These are phyloP conservation scores for Drosophila mimica DNA, from an alignment of 2,888 invertebrate species.

Conservation along the genomic window DNA sequence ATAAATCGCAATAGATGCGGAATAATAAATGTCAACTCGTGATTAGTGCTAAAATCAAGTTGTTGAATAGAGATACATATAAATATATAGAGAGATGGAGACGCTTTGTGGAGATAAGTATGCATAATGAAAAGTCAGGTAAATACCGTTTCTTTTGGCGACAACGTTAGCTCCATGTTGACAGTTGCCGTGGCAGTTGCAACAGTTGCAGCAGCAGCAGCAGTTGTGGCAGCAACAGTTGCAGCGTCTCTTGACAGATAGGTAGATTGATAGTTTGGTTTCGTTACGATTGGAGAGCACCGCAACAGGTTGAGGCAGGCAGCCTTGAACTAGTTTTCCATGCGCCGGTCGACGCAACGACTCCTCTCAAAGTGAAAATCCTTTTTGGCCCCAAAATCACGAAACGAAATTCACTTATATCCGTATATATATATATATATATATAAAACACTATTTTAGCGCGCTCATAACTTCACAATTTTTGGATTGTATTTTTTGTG, in stretches of 20 bases:
- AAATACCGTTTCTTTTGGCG: constrained; percentile 82
- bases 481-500: not conserved
- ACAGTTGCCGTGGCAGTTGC: constrained; percentile 4
- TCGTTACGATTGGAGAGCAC: constrained; percentile 25
- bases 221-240: not conserved
- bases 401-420: constrained; percentile 3
- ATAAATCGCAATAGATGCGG: constrained; percentile 25
- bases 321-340: constrained; percentile 79
- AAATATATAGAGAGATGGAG: constrained; percentile 1
- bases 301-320: constrained; percentile 39
- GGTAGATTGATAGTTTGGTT: constrained; percentile 16
- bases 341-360: not conserved
- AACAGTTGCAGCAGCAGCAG: not conserved
- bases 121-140: constrained; percentile 63
- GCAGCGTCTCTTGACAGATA: constrained; percentile 10
- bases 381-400: constrained; percentile 33
- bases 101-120: constrained; percentile 19
- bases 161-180: constrained; percentile 80
- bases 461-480: constrained; percentile 31
- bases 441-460: not conserved
- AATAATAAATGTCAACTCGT: constrained; percentile 41
- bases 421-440: not conserved
- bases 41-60: constrained; percentile 43
- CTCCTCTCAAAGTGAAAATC: constrained; percentile 55
- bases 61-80: constrained; percentile 19